Evolutionary conservation across 2,113 vertebrate genomes (phyloP).

Genomic region (Phrynosoma blainvillii): DNA sequence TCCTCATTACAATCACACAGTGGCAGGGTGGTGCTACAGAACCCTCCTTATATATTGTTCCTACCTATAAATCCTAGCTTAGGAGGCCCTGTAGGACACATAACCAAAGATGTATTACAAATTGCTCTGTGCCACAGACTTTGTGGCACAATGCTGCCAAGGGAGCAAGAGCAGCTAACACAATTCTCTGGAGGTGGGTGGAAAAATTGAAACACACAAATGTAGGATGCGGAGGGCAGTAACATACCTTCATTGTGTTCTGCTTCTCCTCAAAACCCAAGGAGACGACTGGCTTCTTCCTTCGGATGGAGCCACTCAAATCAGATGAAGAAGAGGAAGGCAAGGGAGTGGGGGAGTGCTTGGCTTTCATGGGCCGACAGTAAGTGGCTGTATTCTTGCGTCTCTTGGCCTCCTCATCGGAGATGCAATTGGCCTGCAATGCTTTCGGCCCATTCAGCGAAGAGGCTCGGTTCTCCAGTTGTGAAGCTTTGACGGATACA

Average conservation of each 20-base stretch:
- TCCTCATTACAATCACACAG: not conserved
- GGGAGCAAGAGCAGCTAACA: not conserved
- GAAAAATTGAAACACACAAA: not conserved
- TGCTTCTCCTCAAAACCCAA: conserved; percentile 88
- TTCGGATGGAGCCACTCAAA: conserved; percentile 60
- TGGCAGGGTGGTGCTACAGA: not conserved
- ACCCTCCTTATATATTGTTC: not conserved
- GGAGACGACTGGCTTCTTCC: conserved; percentile 78
- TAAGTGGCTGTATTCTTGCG: conserved; percentile 82
- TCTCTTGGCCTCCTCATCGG: conserved; percentile 86
- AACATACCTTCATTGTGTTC: conserved; percentile 85
- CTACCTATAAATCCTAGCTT: not conserved
- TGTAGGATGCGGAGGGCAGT: not conserved
- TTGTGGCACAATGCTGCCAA: not conserved
- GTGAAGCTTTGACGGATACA: conserved; percentile 68
- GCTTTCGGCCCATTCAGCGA: conserved; percentile 70
- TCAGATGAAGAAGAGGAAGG: conserved; percentile 70
- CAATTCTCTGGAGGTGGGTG: not conserved
- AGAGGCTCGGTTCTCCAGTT: conserved; percentile 68
- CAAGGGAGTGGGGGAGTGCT: conserved; percentile 57
- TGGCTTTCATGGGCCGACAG: conserved; percentile 80
- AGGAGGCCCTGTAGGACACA: not conserved
- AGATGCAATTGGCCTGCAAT: conserved; percentile 72
- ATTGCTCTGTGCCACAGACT: not conserved
- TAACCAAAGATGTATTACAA: not conserved